A percentile compares a stretch with the other conserved stretches of the same genome.
phyloP scores from a whole-genome alignment of 1,140 invertebrate species.

The Coptotermes formosanus region DNA sequence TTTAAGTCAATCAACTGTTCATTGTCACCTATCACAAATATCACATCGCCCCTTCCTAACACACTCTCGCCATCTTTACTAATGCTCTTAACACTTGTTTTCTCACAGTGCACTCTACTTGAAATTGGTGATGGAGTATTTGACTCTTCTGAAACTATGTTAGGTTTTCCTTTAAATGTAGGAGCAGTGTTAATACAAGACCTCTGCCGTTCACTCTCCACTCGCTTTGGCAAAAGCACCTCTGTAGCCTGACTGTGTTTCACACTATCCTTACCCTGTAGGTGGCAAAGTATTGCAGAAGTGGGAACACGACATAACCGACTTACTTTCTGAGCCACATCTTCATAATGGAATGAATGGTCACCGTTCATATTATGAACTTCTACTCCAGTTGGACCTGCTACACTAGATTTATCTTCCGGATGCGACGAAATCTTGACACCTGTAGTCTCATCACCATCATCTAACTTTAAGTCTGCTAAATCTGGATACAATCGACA shows the following conservation, averaged over 20 bases:
- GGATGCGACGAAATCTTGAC: too few relatives aligned
- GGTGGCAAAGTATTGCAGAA: conserved; percentile 25
- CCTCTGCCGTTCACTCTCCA: conserved; percentile 24
- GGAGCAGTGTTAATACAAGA: conserved; percentile 15
- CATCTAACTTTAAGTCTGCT: conserved; percentile 11
- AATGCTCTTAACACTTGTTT: too few relatives aligned
- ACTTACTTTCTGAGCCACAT: conserved; percentile 27
- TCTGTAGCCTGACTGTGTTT: not conserved
- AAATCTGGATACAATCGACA: conserved; percentile 15
- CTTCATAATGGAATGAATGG: conserved; percentile 12
- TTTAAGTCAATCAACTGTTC: conserved; percentile 61
- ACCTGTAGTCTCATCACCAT: not conserved
- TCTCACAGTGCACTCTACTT: too few relatives aligned
- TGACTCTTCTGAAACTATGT: too few relatives aligned
- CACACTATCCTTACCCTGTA: not conserved
- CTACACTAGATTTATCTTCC: not conserved
- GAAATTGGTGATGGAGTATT: too few relatives aligned
- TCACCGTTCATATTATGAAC: not conserved
- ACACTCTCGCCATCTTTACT: conserved; percentile 40
- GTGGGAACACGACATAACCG: conserved; percentile 30
- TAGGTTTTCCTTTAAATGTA: not conserved
- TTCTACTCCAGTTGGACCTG: not conserved
- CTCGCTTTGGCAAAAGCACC: conserved; percentile 1
- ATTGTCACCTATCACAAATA: conserved; percentile 72
- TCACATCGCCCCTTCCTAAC: conserved; percentile 54